phyloP scores from a whole-genome alignment of 1,140 invertebrate genomes.

The Sitophilus oryzae region DNA sequence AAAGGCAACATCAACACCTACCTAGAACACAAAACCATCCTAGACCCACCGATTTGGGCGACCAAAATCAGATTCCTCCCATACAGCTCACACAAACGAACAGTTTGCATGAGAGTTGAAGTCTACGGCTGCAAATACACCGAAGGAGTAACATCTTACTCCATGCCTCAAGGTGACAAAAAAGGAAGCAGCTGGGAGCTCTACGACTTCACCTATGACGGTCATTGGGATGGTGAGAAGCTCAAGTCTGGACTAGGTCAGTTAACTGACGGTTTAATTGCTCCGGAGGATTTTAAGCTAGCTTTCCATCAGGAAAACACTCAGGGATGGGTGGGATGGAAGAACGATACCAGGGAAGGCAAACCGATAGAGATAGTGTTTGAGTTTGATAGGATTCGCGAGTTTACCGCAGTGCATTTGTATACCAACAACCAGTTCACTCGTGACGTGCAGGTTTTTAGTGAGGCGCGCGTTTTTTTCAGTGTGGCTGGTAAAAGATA shows the following conservation, averaged over 20 bases:
- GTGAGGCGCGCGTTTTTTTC: constrained; percentile 71
- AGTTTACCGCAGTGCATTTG: constrained; percentile 80
- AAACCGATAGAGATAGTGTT: constrained; percentile 71
- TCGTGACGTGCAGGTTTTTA: constrained; percentile 75
- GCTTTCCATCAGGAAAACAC: constrained; percentile 57
- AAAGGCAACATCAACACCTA: constrained; percentile 78
- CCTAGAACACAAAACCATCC: constrained; percentile 62
- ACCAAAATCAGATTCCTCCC: constrained; percentile 68
- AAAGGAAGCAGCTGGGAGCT: constrained; percentile 66
- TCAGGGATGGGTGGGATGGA: constrained; percentile 89
- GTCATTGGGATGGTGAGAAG: constrained; percentile 49
- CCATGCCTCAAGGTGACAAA: constrained; percentile 75
- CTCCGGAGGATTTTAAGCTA: constrained; percentile 65
- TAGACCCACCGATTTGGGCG: constrained; percentile 68
- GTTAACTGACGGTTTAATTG: constrained; percentile 62
- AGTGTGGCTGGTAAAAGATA: constrained; percentile 76
- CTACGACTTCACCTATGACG: constrained; percentile 76
- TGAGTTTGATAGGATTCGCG: constrained; percentile 80
- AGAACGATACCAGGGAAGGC: constrained; percentile 66
- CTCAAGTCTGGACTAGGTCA: constrained; percentile 74
- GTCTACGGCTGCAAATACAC: constrained; percentile 67
- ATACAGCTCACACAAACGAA: constrained; percentile 63
- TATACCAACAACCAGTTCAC: constrained; percentile 79
- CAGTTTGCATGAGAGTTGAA: constrained; percentile 75
- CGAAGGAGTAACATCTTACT: constrained; percentile 71